phyloP scores from a whole-genome alignment of 2,888 invertebrate species.

The Bellardia bayeri region DNA sequence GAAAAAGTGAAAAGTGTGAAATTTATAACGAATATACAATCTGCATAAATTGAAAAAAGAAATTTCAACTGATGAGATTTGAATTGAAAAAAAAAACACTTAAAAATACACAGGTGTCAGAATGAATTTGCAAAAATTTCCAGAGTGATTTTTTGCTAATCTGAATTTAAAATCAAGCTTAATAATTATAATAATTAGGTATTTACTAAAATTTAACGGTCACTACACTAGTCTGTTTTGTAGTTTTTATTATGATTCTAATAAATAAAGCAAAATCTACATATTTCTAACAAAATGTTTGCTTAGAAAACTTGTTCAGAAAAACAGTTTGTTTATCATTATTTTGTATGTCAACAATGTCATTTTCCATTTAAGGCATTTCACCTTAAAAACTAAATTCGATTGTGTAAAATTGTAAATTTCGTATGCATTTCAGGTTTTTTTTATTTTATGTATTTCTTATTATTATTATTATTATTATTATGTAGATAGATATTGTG shows the following conservation, averaged over 20 bases:
- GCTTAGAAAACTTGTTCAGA: background rate
- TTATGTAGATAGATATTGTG: too few relatives aligned
- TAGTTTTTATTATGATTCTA: too few relatives aligned
- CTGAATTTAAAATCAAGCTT: too few relatives aligned
- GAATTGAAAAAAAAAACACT: background rate
- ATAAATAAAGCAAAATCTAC: background rate
- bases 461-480: background rate
- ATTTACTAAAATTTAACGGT: too few relatives aligned
- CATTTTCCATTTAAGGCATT: constrained; percentile 35
- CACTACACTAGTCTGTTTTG: too few relatives aligned
- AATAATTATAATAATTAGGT: too few relatives aligned
- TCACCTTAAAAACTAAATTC: constrained; percentile 40
- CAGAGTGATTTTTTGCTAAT: too few relatives aligned
- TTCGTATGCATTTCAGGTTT: constrained; percentile 68
- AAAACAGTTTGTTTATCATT: constrained; percentile 11
- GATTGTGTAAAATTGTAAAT: constrained; percentile 42
- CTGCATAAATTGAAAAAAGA: background rate
- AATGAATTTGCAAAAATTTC: too few relatives aligned
- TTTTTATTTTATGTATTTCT: background rate
- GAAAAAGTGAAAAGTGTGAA: constrained; percentile 50
- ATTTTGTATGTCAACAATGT: constrained; percentile 47
- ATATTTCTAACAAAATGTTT: too few relatives aligned
- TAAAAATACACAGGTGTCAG: background rate
- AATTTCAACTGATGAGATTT: background rate
- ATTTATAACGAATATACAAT: background rate